Evolutionary conservation across 2,797 vertebrate species (phyloP).

Genomic region (Iguana delicatissima): DNA sequence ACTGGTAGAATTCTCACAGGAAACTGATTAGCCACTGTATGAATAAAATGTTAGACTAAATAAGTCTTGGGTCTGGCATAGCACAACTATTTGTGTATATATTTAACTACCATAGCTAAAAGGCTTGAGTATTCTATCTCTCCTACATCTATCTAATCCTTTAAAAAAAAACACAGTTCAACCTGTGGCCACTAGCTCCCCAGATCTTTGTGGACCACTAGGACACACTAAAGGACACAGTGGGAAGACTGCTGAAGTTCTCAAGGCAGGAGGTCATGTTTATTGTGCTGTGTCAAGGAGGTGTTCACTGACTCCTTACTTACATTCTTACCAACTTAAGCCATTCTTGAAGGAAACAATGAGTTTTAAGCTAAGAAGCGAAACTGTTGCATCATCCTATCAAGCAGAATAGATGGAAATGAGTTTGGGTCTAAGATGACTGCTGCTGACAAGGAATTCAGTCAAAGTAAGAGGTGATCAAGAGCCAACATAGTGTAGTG

Average conservation of each 20-base stretch:
- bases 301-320: not conserved
- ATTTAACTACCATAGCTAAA: not conserved
- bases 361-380: not conserved
- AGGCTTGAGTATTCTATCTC: not conserved
- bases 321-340: not conserved
- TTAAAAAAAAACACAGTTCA: not conserved
- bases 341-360: not conserved
- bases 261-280: not conserved
- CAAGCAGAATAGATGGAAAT: not conserved
- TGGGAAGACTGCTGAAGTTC: not conserved
- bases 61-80: too few species aligned
- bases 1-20: too few species aligned
- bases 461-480: not conserved
- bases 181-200: not conserved
- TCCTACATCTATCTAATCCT: not conserved
- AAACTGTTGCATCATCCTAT: not conserved
- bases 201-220: not conserved
- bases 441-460: not conserved
- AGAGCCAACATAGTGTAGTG: too few species aligned
- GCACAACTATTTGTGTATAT: too few species aligned
- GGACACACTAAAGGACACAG: not conserved
- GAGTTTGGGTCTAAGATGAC: not conserved
- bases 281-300: not conserved
- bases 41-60: too few species aligned
- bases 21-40: too few species aligned